Base-by-base conservation (phyloP, 2,797 vertebrate species). In the Anabacerthia variegaticeps region DNA sequence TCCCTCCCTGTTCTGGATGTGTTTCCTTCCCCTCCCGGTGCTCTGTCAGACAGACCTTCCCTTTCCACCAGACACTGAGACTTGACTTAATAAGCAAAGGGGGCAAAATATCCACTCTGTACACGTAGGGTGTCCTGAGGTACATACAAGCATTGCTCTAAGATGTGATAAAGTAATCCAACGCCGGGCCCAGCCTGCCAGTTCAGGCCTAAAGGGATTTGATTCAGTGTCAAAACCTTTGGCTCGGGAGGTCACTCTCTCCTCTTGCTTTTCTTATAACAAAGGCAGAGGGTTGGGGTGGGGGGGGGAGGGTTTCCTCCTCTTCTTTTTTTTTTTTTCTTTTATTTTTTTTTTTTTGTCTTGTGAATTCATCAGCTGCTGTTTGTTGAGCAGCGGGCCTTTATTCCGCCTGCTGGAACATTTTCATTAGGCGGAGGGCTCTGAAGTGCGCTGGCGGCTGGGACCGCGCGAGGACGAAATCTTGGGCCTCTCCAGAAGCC, bases 171-270 rank as follows among this genome's bases (percentile, higher is more conserved):
- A 98, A 98, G 98, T 99, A 99, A 99, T 99, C 98, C 99, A 98
- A 98, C 98, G 97, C 98, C 76, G 80, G 98, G 97, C 98, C 98
- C 97, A 98, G 98, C 98, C 98, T 98, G 98, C 98, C 98, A 99
- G 98, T 98, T 98, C 98, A 98, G 97, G 98, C 98, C 99, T 99
- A 99, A 99, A 99, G 99, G 99, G 99, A 99, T 99, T 99, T 99
- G 98, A 99, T 98, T 98, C 98, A 97, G 98, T 99, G 99, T 99
- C 99, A 98, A 97, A 98, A 99, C 99, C 99, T 99, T 99, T 99
- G 99, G 98, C 99, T 99, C 97, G 2, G 66, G 96, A 90, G 99
- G 98, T 99, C 99, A 99, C 95, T 98, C 98, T 99, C 98, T 98
- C 98, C 98, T 99, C 98, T 99, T 98, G 98, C 98, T 98, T 98